Evolutionary conservation across 64 coral and sea anemone species (phyloP).

Genomic region (Dendronephthya gigantea): DNA sequence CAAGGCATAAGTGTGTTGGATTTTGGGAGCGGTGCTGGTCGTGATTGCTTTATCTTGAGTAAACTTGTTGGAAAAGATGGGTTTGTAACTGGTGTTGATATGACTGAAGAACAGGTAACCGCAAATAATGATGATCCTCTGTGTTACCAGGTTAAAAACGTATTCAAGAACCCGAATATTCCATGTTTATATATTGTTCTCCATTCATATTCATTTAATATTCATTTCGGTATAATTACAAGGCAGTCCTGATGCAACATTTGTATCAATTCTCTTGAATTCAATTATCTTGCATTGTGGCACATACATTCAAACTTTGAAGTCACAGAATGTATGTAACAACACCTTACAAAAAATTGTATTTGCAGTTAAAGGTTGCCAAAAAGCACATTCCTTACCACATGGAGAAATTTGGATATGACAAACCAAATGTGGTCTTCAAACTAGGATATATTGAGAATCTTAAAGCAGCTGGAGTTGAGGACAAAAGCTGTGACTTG

Average conservation of each 20-base stretch:
- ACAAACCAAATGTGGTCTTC: background rate
- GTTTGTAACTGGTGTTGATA: slow-evolving; percentile 78
- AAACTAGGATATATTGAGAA: slow-evolving; percentile 13
- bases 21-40: slow-evolving; percentile 82
- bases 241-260: too few species aligned
- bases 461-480: background rate
- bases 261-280: too few species aligned
- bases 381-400: background rate
- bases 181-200: too few species aligned
- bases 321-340: too few species aligned
- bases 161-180: too few species aligned
- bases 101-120: slow-evolving; percentile 93
- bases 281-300: too few species aligned
- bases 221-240: too few species aligned
- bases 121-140: too few species aligned
- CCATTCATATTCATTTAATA: too few species aligned
- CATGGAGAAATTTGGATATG: slow-evolving; percentile 4
- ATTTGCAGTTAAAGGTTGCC: background rate
- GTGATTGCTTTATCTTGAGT: slow-evolving; percentile 78
- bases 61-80: slow-evolving; percentile 84
- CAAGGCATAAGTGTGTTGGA: slow-evolving; percentile 61
- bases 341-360: background rate
- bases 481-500: background rate
- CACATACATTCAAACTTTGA: too few species aligned
- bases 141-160: too few species aligned